Percentiles rank a stretch among this genome's conserved stretches.
Evolutionary conservation across 2,797 vertebrate species (phyloP).

Genomic region (Microctenopoma lineatum): DNA sequence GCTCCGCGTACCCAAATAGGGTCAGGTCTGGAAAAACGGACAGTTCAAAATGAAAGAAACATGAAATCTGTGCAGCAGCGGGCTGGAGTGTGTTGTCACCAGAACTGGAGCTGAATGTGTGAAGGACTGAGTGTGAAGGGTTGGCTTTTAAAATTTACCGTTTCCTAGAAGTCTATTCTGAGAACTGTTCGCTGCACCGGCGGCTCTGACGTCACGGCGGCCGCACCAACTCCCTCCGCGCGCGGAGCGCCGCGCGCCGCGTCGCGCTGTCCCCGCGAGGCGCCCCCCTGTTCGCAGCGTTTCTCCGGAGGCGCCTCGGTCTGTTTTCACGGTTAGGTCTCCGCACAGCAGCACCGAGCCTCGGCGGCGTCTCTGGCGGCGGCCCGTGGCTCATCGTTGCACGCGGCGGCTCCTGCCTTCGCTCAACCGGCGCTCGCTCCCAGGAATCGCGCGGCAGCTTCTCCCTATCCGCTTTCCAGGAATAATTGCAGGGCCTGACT

Average conservation of each 20-base stretch:
- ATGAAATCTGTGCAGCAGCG: slow-evolving; percentile 3
- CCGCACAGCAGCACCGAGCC: background rate
- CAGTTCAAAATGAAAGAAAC: background rate
- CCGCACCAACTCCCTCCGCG: slow-evolving; percentile 42
- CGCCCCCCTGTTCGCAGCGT: background rate
- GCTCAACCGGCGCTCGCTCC: slow-evolving; percentile 66
- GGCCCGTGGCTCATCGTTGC: background rate
- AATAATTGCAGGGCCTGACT: slow-evolving; percentile 69
- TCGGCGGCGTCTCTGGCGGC: rapidly evolving
- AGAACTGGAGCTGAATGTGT: slow-evolving; percentile 59
- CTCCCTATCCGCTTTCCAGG: slow-evolving; percentile 81
- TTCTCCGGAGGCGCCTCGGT: too few species aligned
- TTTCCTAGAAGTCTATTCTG: slow-evolving; percentile 87
- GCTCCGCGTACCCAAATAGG: slow-evolving; percentile 5
- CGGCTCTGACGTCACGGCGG: slow-evolving; percentile 81
- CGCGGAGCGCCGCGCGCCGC: slow-evolving; percentile 20
- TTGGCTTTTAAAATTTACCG: slow-evolving; percentile 80
- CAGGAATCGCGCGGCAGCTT: slow-evolving; percentile 75
- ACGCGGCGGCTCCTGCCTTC: slow-evolving; percentile 41
- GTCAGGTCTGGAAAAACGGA: background rate
- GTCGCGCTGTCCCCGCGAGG: background rate
- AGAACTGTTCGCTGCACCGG: slow-evolving; percentile 78
- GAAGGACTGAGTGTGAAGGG: slow-evolving; percentile 74
- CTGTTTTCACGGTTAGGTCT: background rate
- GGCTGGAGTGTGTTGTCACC: slow-evolving; percentile 68